A percentile compares a stretch with the other conserved stretches of the same genome.
These are phyloP conservation scores for Oreamnos americanus DNA, from an alignment of 2,113 vertebrate species.

Conservation along the genomic window DNA sequence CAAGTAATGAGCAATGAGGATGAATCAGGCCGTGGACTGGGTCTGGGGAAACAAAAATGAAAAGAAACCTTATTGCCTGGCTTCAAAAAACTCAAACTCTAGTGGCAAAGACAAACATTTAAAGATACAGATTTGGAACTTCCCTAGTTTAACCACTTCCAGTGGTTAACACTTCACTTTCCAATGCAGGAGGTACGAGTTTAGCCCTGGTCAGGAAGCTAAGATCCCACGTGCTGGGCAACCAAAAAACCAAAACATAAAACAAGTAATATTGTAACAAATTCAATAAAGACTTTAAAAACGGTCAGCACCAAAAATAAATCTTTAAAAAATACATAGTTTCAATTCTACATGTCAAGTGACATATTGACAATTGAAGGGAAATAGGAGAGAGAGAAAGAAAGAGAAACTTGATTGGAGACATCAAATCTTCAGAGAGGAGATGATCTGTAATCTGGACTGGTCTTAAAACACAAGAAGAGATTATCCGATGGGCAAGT, in stretches of 20 bases:
- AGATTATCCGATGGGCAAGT: neutral
- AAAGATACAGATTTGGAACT: neutral
- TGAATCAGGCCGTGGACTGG: neutral
- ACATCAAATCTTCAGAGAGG: neutral
- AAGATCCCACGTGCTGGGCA: neutral
- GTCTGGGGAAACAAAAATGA: neutral
- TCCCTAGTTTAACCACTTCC: neutral
- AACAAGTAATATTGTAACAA: neutral
- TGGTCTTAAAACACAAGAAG: neutral
- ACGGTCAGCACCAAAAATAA: fast-evolving
- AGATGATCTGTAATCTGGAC: neutral
- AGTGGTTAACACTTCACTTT: neutral
- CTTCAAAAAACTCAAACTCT: neutral
- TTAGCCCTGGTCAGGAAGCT: neutral
- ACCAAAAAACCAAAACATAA: neutral
- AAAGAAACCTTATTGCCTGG: neutral
- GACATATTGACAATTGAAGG: neutral
- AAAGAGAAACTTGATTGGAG: neutral
- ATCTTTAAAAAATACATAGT: neutral
- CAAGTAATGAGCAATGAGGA: neutral
- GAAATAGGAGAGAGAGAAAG: neutral
- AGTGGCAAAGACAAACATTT: neutral
- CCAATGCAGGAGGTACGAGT: fast-evolving
- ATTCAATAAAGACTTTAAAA: neutral
- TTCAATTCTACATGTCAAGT: neutral